phyloP scores from a whole-genome alignment of 2,888 invertebrate species.

The Drosophila phalerata region DNA sequence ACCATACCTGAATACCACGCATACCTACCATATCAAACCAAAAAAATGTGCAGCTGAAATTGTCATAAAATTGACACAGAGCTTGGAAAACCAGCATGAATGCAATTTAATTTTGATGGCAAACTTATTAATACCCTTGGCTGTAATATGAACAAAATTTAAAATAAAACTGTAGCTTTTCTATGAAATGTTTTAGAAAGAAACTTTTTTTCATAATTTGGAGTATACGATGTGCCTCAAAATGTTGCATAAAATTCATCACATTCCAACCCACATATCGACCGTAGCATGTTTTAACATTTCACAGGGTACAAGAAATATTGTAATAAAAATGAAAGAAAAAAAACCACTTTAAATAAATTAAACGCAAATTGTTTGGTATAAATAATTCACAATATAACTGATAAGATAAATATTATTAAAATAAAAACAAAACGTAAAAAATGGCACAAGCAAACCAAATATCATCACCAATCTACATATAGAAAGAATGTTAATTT shows the following conservation, averaged over 20 bases:
- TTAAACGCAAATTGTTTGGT: constrained; percentile 42
- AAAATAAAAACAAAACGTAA: not conserved
- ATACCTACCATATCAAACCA: constrained; percentile 1
- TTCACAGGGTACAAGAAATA: not conserved
- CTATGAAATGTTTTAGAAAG: not conserved
- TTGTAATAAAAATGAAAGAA: constrained; percentile 14
- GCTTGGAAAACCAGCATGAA: not conserved
- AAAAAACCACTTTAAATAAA: constrained; percentile 36
- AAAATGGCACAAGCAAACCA: constrained; percentile 10
- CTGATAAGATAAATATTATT: constrained; percentile 26
- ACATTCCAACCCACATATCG: not conserved
- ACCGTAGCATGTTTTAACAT: not conserved
- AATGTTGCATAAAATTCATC: not conserved
- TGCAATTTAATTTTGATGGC: not conserved
- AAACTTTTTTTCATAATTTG: not conserved
- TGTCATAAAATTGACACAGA: constrained; percentile 31
- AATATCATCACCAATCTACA: constrained; percentile 7
- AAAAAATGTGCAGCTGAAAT: constrained; percentile 16
- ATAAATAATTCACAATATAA: constrained; percentile 40
- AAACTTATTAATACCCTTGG: constrained; percentile 2
- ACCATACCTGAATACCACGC: constrained; percentile 5
- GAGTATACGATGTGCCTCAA: no score
- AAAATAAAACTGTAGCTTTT: not conserved
- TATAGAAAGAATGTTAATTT: constrained; percentile 31
- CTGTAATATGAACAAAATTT: not conserved